Evolutionary conservation across 2,888 invertebrate species (phyloP).

Genomic region (Brenthis daphne): DNA sequence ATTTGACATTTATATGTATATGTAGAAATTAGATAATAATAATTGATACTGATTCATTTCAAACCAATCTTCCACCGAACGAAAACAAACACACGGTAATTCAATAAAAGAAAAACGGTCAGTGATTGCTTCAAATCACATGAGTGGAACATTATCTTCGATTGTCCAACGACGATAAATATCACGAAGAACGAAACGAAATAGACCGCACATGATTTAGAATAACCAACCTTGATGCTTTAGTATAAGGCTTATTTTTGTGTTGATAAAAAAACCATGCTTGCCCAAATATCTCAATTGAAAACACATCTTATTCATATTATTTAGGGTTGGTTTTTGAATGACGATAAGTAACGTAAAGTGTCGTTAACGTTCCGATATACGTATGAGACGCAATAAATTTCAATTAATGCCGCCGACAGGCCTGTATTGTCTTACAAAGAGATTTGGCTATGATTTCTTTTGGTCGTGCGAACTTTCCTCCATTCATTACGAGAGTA

Average conservation of each 20-base stretch:
- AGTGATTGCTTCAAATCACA: conserved; percentile 77
- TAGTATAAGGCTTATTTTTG: conserved; percentile 1
- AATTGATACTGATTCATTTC: conserved; percentile 12
- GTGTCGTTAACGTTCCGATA: conserved; percentile 62
- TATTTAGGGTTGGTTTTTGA: conserved; percentile 29
- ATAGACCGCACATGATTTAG: not conserved
- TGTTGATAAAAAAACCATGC: conserved; percentile 1
- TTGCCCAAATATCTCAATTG: conserved; percentile 20
- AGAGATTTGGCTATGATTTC: conserved; percentile 66
- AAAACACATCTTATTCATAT: conserved; percentile 13
- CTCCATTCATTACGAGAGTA: conserved; percentile 39
- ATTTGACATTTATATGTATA: too few relatives aligned
- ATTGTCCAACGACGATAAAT: conserved; percentile 69
- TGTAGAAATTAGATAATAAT: not conserved
- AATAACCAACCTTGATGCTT: not conserved
- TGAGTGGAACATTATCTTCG: conserved; percentile 77
- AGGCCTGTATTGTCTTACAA: conserved; percentile 66
- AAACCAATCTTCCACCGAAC: conserved; percentile 23
- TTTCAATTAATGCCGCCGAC: conserved; percentile 78
- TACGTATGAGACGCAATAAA: conserved; percentile 71
- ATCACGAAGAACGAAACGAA: conserved; percentile 54
- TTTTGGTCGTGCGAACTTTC: conserved; percentile 45
- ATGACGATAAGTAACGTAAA: conserved; percentile 36
- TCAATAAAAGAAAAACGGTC: conserved; percentile 71
- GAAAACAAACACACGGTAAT: conserved; percentile 54